Evolutionary conservation across 2,888 invertebrate genomes (phyloP), one percentile per base, ranked within the genome.

Genomic region (Tenthredo notha): DNA sequence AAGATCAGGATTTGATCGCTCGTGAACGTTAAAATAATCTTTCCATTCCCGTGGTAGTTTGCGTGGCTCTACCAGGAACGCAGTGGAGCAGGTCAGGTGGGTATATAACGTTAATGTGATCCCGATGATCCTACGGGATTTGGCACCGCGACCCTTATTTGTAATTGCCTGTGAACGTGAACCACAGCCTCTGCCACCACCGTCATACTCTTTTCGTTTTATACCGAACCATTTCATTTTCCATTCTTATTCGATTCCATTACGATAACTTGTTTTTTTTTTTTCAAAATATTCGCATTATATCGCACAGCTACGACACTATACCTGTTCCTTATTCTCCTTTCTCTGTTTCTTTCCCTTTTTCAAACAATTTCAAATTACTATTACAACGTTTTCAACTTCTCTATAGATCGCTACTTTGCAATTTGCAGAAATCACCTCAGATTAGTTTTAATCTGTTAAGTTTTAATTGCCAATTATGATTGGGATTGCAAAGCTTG

Each of bases 161-260:
- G 89, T 89, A 89, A 89, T 89, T 89, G 89, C 86, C 88, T 88
- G 88, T 89, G 88, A 88, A 88, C 85, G 86, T 85, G 84, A 80
- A 80, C 80, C 80, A 61, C 83, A 83, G 47, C 67, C 83, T 67
- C 47, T n/a, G 29, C 47, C 25, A 21, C 37, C 72, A 40, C 40
- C 80, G 6, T 54, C 61, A 40, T 25, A 80, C 80, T 80, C 61
- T 80, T 80, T 80, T 40, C 61, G 12, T 80, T 80, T 80, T 40
- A 40, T 40, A 40, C 37, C 61, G 21, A 80, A 80, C 80, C 9
- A 21, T 58, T 80, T 21, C 25, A 10, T 61, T 37, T 33, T 40
- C 15, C n/a, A 37, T 40, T 58, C 33, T 54, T 29, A 78, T 37
- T 10, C 78, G 80, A 80, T 80, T 40, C 40, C 50, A 54, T 77